Conservation (phyloP, 1,140 invertebrate species). For the Drosophila seguyi region DNA sequence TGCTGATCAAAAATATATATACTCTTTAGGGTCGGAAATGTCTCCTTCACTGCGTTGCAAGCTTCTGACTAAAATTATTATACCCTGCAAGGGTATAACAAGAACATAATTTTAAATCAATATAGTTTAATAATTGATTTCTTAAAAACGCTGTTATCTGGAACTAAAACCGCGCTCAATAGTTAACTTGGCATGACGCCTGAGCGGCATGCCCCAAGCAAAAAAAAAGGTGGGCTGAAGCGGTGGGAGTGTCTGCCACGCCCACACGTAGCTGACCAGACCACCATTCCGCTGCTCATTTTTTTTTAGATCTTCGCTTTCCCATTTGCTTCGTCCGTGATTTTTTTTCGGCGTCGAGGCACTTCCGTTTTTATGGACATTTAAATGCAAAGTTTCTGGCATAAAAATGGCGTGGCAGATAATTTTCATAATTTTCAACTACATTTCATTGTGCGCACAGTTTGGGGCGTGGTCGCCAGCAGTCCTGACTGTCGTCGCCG, state of each 20-base stretch:
- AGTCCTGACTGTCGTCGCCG: conserved; percentile 16
- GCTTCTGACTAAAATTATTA: too few species aligned
- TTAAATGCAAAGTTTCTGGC: conserved; percentile 82
- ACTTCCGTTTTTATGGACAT: conserved; percentile 79
- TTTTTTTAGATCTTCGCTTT: conserved; percentile 7
- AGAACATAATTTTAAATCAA: too few species aligned
- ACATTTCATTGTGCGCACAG: conserved; percentile 74
- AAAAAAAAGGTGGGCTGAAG: neutral
- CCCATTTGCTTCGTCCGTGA: conserved; percentile 16
- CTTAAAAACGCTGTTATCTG: conserved; percentile 25
- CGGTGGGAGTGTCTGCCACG: conserved; percentile 26
- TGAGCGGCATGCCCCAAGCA: conserved; percentile 40
- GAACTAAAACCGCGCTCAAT: conserved; percentile 57
- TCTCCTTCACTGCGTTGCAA: too few species aligned
- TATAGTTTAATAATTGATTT: too few species aligned
- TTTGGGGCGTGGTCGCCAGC: conserved; percentile 44
- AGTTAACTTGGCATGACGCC: conserved; percentile 71
- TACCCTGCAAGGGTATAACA: too few species aligned
- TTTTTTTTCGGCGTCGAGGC: conserved; percentile 51
- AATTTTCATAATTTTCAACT: conserved; percentile 83
- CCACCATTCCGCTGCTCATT: conserved; percentile 21
- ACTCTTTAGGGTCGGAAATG: too few species aligned
- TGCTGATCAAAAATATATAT: too few species aligned
- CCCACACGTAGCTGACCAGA: conserved; percentile 50
- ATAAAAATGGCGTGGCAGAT: conserved; percentile 79